phyloP scores from a whole-genome alignment of 2,888 invertebrate species.

The Myopa tessellatipennis region DNA sequence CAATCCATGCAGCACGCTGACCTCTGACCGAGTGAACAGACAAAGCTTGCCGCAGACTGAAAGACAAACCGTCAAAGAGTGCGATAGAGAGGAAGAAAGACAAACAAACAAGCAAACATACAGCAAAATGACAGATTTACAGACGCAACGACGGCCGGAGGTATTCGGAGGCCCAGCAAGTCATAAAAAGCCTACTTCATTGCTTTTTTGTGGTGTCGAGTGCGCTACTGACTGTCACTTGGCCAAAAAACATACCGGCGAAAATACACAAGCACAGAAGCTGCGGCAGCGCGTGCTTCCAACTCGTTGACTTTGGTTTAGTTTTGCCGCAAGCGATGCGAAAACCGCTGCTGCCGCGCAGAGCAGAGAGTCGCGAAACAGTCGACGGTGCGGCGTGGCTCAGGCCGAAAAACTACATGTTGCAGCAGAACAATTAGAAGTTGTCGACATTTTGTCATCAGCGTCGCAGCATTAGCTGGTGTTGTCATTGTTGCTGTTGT shows the following conservation, averaged over 20 bases:
- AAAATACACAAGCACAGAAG: not conserved
- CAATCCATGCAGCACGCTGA: slow-evolving; percentile 25
- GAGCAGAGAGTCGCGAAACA: not conserved
- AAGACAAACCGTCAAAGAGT: not conserved
- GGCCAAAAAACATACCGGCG: slow-evolving; percentile 11
- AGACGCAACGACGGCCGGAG: not conserved
- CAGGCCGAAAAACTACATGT: not conserved
- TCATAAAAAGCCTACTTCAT: not conserved
- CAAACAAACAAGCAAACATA: not conserved
- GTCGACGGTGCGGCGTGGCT: slow-evolving; percentile 8
- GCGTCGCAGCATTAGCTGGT: not conserved
- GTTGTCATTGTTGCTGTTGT: slow-evolving; percentile 9
- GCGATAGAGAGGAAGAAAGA: not conserved
- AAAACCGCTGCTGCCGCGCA: slow-evolving; percentile 9
- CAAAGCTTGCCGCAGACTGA: not conserved
- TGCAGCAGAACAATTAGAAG: slow-evolving; percentile 49
- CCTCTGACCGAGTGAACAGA: slow-evolving; percentile 35
- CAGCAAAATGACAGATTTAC: not conserved
- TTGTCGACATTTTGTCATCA: slow-evolving; percentile 51
- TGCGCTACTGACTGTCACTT: slow-evolving; percentile 32
- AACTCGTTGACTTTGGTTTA: slow-evolving; percentile 35
- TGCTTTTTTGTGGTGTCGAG: slow-evolving; percentile 30
- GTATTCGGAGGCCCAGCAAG: not conserved
- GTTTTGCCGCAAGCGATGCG: slow-evolving; percentile 40
- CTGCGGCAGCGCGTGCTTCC: slow-evolving; percentile 39